Base-by-base conservation (phyloP, 1,140 invertebrate genomes). In the Paramacrobiotus metropolitanus region DNA sequence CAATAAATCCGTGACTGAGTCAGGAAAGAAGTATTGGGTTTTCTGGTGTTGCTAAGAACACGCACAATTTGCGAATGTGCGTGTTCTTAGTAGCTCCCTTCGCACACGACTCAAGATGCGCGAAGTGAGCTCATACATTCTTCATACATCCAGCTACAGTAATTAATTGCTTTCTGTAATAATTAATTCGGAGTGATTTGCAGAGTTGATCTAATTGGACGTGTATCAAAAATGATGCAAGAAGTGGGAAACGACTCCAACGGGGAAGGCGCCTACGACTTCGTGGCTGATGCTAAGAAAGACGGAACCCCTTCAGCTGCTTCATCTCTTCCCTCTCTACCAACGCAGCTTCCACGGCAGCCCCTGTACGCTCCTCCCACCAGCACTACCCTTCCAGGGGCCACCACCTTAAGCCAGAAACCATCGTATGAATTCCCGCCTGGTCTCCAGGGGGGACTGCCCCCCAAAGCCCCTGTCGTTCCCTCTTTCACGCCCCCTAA, bases 221-320 rank as follows among this genome's bases (percentile, higher is more conserved):
- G n/a, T n/a, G n/a, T n/a, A n/a, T n/a, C n/a, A n/a, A n/a, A 20
- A 24, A 55, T 55, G 48, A 55, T 55, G 48, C 48, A 55, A 55
- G 48, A 55, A 55, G 48, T 55, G 24, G 48, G 48, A 15, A 55
- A 55, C 48, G 48, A 55, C 28, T 55, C 48, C 15, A 55, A 55
- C 48, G 48, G 48, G 15, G 48, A 55, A 55, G 15, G 15, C 15
- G 24, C 48, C 48, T 55, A 20, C 48, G 48, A 55, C 48, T 55
- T 55, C 48, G 48, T 55, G 15, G 15, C 48, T 20, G 48, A 55
- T 24, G 48, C 48, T 28, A 55, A 15, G 9, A 55, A 55, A 24
- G 28, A 28, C 48, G 9, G 15, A 20, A 15, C 48, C 28, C 48
- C 48, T 9, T 24, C 48, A 20, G 15, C 48, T 20, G 15, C 48